Evolutionary conservation across 1,140 invertebrate genomes (phyloP).

Genomic region (Aphelenchoides besseyi): DNA sequence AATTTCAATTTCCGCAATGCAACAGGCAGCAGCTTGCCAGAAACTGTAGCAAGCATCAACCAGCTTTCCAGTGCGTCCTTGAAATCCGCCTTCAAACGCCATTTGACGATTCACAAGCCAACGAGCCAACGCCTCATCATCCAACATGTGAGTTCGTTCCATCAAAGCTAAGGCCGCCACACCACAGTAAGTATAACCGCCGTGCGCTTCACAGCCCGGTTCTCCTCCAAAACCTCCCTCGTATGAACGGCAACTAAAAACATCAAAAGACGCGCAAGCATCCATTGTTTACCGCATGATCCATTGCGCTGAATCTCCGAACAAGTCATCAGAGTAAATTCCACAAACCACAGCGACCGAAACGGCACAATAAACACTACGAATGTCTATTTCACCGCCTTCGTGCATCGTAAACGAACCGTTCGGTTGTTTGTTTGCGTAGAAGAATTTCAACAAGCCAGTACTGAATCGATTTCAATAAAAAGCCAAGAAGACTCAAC

Average conservation of each 20-base stretch:
- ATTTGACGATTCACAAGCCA: constrained; percentile 65
- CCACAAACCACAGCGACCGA: constrained; percentile 67
- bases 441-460: constrained; percentile 70
- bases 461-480: constrained; percentile 18
- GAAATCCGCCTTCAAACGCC: constrained; percentile 66
- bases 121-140: constrained; percentile 38
- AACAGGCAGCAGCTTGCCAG: constrained; percentile 90
- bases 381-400: constrained; percentile 88
- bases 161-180: constrained; percentile 81
- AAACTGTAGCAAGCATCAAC: constrained; percentile 98
- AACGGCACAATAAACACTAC: constrained; percentile 86
- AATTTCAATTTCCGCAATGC: constrained; percentile 62
- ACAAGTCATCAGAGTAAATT: constrained; percentile 36
- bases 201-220: constrained; percentile 93
- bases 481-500: not conserved
- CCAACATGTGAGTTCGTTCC: constrained; percentile 62
- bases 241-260: constrained; percentile 83
- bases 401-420: constrained; percentile 85
- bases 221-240: constrained; percentile 93
- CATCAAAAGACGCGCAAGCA: constrained; percentile 18
- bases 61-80: constrained; percentile 85
- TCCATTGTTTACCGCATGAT: constrained; percentile 70
- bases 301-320: constrained; percentile 74
- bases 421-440: constrained; percentile 71
- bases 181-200: constrained; percentile 95